A percentile compares a stretch with the other conserved stretches of the same genome.
Evolutionary conservation across 2,797 vertebrate species (phyloP).

Genomic region (Molossus alvarezi): DNA sequence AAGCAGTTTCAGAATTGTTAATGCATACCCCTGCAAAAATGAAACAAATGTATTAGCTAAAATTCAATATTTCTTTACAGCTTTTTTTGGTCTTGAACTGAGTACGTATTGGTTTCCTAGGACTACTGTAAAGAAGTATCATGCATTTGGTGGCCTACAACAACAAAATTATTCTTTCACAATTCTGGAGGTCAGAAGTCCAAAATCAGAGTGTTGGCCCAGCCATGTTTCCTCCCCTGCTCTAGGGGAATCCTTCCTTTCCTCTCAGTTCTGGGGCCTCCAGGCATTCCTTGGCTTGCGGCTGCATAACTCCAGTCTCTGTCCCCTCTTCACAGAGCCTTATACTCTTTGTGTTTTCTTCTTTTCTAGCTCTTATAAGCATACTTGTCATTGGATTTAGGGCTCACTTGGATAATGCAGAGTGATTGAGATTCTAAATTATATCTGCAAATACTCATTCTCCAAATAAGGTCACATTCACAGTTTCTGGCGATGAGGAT

Average conservation of each 20-base stretch:
- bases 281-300: background rate
- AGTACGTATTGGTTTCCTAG: background rate
- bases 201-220: background rate
- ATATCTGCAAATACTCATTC: background rate
- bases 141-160: constrained; percentile 3
- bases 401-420: background rate
- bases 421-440: constrained; percentile 10
- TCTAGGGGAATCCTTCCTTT: background rate
- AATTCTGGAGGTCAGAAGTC: background rate
- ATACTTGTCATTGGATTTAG: background rate
- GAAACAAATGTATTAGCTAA: constrained; percentile 52
- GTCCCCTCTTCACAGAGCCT: background rate
- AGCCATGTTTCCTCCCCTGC: background rate
- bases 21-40: constrained; percentile 45
- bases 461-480: background rate
- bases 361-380: background rate
- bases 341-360: background rate
- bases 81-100: constrained; percentile 48
- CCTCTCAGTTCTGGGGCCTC: background rate
- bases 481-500: background rate
- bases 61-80: constrained; percentile 32
- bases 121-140: constrained; percentile 25
- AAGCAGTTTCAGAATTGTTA: constrained; percentile 69
- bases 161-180: constrained; percentile 20
- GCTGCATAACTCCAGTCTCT: background rate